phyloP scores from a whole-genome alignment of 2,113 vertebrate genomes.

The Phycodurus eques region DNA sequence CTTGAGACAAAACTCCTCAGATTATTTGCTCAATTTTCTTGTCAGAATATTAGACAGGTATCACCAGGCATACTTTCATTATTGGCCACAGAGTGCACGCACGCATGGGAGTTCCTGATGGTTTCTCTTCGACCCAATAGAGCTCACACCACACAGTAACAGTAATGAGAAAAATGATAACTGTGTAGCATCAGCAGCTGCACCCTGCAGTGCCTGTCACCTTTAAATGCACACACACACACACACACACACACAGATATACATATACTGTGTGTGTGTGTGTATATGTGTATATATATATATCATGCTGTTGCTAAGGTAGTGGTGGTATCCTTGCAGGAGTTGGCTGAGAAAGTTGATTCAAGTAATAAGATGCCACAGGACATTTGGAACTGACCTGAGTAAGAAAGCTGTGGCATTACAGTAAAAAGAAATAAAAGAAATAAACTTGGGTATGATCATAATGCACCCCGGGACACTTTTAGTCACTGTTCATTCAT shows the following conservation, averaged over 20 bases:
- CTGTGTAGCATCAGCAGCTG: background rate
- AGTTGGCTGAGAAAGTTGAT: background rate
- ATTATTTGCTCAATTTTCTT: background rate
- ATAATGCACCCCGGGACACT: no score
- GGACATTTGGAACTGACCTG: background rate
- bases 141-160: background rate
- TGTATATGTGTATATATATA: background rate
- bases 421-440: background rate
- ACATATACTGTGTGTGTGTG: no score
- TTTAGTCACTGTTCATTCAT: no score
- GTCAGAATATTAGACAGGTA: background rate
- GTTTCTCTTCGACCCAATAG: background rate
- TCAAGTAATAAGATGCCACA: background rate
- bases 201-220: background rate
- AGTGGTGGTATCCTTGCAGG: background rate
- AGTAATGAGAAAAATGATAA: slow-evolving; percentile 2
- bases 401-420: background rate
- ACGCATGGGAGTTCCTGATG: background rate
- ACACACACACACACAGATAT: no score
- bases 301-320: background rate
- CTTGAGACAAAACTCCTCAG: background rate
- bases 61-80: background rate
- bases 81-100: background rate
- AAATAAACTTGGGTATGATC: background rate
- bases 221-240: background rate